Percentiles rank a stretch among this genome's conserved stretches.
Conservation (phyloP, 1,140 invertebrate genomes). For the Pollicipes pollicipes region DNA sequence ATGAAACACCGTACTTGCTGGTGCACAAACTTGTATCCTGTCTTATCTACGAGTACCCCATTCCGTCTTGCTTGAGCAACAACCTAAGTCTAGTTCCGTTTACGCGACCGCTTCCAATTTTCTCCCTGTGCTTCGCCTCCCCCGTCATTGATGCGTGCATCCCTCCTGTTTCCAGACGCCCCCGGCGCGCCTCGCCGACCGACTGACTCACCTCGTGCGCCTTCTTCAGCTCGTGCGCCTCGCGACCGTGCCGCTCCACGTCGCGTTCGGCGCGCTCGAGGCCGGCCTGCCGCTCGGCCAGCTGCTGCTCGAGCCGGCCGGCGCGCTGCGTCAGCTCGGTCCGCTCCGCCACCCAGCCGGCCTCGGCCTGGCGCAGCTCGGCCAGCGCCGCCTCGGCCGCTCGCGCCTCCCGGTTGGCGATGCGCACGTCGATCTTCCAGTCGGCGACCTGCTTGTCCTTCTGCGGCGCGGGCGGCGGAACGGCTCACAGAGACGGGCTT, state of each 20-base stretch:
- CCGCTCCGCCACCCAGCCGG: constrained; percentile 15
- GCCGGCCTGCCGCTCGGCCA: constrained; percentile 19
- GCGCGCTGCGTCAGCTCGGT: constrained; percentile 20
- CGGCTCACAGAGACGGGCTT: no score
- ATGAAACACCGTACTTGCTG: no score
- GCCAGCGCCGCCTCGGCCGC: constrained; percentile 28
- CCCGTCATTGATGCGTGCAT: no score
- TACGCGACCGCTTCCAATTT: no score
- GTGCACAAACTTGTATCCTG: no score
- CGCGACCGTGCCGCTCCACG: constrained; percentile 18
- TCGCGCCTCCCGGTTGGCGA: constrained; percentile 40
- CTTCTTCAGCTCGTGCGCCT: constrained; percentile 13
- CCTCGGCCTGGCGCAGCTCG: constrained; percentile 5
- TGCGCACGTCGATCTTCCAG: constrained; percentile 43
- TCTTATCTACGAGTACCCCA: no score
- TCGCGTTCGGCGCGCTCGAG: constrained; percentile 17
- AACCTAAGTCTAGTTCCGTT: no score
- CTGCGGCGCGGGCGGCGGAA: constrained; percentile 21
- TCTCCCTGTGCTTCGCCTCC: no score
- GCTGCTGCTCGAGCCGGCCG: constrained; percentile 15
- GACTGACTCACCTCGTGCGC: neutral
- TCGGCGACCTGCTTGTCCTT: constrained; percentile 41
- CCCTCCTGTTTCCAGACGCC: no score
- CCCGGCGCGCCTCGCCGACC: no score
- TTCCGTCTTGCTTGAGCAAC: no score